Base-by-base conservation (phyloP, 2,797 vertebrate species). In the Xiphophorus birchmanni region DNA sequence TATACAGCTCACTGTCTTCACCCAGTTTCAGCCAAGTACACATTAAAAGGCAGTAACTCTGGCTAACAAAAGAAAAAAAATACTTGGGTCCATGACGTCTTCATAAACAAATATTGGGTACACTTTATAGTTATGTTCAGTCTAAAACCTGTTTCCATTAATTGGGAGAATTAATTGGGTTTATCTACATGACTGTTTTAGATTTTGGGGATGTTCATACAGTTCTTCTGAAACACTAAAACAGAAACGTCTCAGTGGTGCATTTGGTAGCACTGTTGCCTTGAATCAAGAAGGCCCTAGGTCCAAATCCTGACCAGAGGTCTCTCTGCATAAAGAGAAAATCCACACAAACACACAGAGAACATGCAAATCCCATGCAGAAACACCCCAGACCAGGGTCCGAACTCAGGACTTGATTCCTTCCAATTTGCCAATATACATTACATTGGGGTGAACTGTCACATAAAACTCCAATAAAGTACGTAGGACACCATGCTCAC, bases 1-100 rank as follows among this genome's bases (percentile, higher is more conserved):
- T 82, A 79, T 21, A 77, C n/a, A 81, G 56, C 76, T 63, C 79
- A 74, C 69, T 85, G 83, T 85, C 78, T 79, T 65, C 32, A 47
- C 74, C 40, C 9, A 37, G 58, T 60, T 50, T 73, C 63, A 45
- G 23, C 42, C 13, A 79, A 76, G 81, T 23, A 71, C 78, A 58
- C 65, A 50, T 48, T 77, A 74, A 45, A 44, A 77, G 32, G 23
- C 23, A 54, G 35, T 21, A 21, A 54, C 21, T 65, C 32, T 50
- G 45, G 12, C 23, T 50, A 23, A 45, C 40, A 11, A 54, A 54
- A 54, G 52, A 26, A 26, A 54, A 52, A 47, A 73, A 29, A 47
- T 15, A 32, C 26, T 17, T 29, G 15, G 23, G 69, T 45, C 44
- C 26, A 73, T 73, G 42, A 72, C 3, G 17, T 73, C 26, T 73